These are phyloP conservation scores for Dorcus hopei DNA, from an alignment of 2,888 invertebrate genomes.

Conservation along the genomic window DNA sequence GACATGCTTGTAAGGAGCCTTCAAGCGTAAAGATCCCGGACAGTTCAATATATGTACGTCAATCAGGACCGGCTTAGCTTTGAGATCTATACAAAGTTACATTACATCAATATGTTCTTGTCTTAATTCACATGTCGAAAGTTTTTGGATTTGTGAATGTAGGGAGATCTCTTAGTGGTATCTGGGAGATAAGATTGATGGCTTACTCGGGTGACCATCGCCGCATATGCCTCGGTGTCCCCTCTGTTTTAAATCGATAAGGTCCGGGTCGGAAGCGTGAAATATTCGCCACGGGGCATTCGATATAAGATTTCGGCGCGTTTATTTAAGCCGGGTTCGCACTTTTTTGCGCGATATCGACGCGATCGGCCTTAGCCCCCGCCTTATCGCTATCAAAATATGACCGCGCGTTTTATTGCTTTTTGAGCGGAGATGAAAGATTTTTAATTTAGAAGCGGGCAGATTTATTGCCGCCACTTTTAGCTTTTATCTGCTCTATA, in stretches of 20 bases:
- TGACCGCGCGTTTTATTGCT: too few species aligned
- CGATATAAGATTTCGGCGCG: slow-evolving; percentile 10
- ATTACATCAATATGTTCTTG: too few species aligned
- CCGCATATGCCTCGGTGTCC: background rate
- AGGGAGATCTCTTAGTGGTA: too few species aligned
- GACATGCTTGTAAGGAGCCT: too few species aligned
- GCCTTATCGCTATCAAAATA: background rate
- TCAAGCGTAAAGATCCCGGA: too few species aligned
- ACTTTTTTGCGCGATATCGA: background rate
- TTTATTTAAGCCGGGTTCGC: slow-evolving; percentile 24
- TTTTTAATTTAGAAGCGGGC: background rate
- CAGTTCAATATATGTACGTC: too few species aligned
- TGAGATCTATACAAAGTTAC: too few species aligned
- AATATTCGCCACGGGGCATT: slow-evolving; percentile 17
- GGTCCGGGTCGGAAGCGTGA: slow-evolving; percentile 9
- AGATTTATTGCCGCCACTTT: background rate
- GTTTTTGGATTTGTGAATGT: too few species aligned
- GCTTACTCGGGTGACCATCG: background rate
- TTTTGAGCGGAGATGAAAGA: background rate
- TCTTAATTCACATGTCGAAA: too few species aligned
- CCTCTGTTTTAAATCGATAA: slow-evolving; percentile 8
- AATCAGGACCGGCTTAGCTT: too few species aligned
- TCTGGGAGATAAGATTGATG: background rate
- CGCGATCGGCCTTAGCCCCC: background rate
- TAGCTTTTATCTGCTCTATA: background rate